Percentiles rank a stretch among this genome's conserved stretches.
Conservation (phyloP, 2,888 invertebrate species). For the Chrysomela aeneicollis region DNA sequence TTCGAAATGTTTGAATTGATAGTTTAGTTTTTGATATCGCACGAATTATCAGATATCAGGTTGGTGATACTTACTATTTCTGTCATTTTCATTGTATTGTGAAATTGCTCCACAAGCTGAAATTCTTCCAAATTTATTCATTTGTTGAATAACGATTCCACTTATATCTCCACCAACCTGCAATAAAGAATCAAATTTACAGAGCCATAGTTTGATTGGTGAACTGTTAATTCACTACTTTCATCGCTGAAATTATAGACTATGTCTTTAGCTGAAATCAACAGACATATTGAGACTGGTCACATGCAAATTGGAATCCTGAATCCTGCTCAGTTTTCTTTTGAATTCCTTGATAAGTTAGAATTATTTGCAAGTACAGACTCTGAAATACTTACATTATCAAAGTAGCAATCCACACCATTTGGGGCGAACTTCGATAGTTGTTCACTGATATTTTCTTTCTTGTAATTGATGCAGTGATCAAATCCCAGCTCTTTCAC, state of each 20-base stretch:
- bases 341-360: not conserved
- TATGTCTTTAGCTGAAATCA: too few species aligned
- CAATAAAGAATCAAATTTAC: conserved; percentile 2
- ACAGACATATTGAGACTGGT: too few species aligned
- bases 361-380: not conserved
- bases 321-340: not conserved
- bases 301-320: too few species aligned
- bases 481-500: conserved; percentile 74
- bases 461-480: conserved; percentile 76
- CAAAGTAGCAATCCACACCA: conserved; percentile 79
- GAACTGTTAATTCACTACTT: too few species aligned
- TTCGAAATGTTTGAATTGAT: too few species aligned
- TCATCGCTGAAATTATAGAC: too few species aligned
- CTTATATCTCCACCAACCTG: conserved; percentile 76
- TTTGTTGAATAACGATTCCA: conserved; percentile 67
- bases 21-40: not conserved
- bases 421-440: conserved; percentile 70
- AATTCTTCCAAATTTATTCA: conserved; percentile 72
- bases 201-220: too few species aligned
- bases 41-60: too few species aligned
- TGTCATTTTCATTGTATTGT: conserved; percentile 65
- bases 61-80: not conserved
- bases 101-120: conserved; percentile 77
- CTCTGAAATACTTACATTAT: conserved; percentile 68
- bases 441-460: conserved; percentile 63